These are phyloP conservation scores for Schizaphis graminum DNA, from an alignment of 2,888 invertebrate species.

Conservation along the genomic window DNA sequence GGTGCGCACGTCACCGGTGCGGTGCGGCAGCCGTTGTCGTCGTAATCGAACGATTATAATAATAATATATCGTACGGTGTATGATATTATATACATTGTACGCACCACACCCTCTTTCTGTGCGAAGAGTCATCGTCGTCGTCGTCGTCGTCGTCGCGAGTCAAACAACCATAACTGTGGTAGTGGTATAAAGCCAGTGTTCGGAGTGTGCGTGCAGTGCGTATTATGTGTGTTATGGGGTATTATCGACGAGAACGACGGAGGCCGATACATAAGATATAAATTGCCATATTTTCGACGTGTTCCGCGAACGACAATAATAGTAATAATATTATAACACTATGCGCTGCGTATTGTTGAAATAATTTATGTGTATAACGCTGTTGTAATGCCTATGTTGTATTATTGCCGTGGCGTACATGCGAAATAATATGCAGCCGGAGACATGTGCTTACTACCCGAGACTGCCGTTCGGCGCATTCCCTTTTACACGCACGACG, in stretches of 20 bases:
- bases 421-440: neutral
- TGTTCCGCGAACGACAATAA: neutral
- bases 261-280: neutral
- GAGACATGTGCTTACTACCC: neutral
- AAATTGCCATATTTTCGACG: slow-evolving; percentile 9
- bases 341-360: neutral
- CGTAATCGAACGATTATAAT: neutral
- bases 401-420: neutral
- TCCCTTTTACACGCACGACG: neutral
- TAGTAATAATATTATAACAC: neutral
- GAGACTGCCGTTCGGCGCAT: neutral
- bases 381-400: neutral
- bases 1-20: neutral
- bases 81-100: neutral
- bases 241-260: neutral
- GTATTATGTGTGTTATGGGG: neutral
- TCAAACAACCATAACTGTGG: neutral
- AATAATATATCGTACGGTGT: neutral
- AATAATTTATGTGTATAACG: neutral
- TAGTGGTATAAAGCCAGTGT: neutral
- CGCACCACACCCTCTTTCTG: neutral
- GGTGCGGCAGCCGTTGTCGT: slow-evolving; percentile 6
- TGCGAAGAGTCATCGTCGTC: neutral
- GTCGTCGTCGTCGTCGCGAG: neutral
- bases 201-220: neutral